These are phyloP conservation scores for Excalfactoria chinensis DNA, from an alignment of 2,113 vertebrate species.

Conservation along the genomic window DNA sequence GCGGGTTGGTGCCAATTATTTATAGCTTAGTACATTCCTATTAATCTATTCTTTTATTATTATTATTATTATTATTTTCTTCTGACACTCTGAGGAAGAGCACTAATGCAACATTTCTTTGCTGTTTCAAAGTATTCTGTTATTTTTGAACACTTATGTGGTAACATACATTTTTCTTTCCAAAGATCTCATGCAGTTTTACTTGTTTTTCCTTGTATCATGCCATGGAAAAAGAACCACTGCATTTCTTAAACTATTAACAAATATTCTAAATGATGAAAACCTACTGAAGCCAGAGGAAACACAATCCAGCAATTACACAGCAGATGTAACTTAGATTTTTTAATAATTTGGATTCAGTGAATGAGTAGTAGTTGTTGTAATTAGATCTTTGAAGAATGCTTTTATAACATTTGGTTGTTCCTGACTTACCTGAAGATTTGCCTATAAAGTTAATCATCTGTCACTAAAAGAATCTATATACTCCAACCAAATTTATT, in stretches of 20 bases:
- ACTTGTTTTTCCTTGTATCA: background rate
- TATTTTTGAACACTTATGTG: background rate
- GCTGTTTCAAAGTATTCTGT: background rate
- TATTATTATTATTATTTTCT: background rate
- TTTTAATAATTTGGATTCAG: background rate
- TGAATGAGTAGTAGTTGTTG: background rate
- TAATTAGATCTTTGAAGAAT: background rate
- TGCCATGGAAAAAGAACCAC: background rate
- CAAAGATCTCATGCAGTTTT: background rate
- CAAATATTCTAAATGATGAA: background rate
- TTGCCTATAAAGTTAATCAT: background rate
- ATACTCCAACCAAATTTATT: background rate
- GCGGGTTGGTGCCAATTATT: background rate
- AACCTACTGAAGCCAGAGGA: background rate
- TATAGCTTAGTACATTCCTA: background rate
- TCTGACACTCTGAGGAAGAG: background rate
- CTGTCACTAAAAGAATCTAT: background rate
- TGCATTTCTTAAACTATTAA: constrained; percentile 9
- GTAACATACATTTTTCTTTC: background rate
- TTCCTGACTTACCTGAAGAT: background rate
- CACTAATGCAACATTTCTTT: background rate
- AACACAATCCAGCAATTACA: background rate
- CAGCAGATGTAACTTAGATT: background rate
- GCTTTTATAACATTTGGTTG: background rate
- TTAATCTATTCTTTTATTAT: background rate